Evolutionary conservation across 2,797 vertebrate species (phyloP).

Genomic region (Scyliorhinus canicula): DNA sequence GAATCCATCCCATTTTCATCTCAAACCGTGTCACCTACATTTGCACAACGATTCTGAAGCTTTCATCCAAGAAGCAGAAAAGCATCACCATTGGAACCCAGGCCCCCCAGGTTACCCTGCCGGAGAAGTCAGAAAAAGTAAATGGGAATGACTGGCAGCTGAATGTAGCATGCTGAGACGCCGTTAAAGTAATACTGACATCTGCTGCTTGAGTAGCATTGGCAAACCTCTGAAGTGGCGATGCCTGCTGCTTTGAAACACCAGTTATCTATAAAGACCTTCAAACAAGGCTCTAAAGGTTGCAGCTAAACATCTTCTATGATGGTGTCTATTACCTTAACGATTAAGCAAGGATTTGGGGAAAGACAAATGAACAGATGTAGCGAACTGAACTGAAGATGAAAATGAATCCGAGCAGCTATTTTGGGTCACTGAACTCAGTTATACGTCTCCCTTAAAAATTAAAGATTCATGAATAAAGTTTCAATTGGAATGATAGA

Average conservation of each 20-base stretch:
- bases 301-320: neutral
- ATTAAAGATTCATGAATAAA: neutral
- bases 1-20: neutral
- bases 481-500: neutral
- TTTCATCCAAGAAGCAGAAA: neutral
- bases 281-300: constrained; percentile 1
- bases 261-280: neutral
- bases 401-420: neutral
- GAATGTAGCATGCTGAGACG: constrained; percentile 19
- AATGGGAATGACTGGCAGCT: neutral
- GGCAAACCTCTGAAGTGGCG: constrained; percentile 15
- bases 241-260: constrained; percentile 1
- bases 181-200: constrained; percentile 29
- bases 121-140: neutral
- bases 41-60: constrained; percentile 14
- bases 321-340: neutral
- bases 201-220: neutral
- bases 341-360: neutral
- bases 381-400: neutral
- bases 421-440: neutral
- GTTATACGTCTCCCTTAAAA: neutral
- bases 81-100: neutral
- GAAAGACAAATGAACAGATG: neutral
- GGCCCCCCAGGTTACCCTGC: neutral
- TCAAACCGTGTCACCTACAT: neutral